Conservation (phyloP, 23 tunicate genomes). For the Pegea sp. region DNA sequence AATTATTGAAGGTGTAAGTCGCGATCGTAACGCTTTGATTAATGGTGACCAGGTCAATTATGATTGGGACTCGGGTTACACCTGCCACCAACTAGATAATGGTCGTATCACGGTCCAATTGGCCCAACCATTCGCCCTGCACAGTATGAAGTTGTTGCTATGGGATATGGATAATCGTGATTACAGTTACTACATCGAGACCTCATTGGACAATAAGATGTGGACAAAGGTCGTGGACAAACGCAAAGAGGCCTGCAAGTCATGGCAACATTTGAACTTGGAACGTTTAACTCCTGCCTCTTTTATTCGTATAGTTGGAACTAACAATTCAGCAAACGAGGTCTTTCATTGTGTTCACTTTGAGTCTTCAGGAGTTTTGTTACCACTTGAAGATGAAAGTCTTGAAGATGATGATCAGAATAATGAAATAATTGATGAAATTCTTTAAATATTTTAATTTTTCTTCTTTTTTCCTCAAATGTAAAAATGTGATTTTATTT, state of each 20-base stretch:
- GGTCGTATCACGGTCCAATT: conserved; percentile 74
- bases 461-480: too few relatives aligned
- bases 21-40: conserved; percentile 72
- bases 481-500: too few relatives aligned
- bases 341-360: conserved; percentile 95
- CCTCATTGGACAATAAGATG: conserved; percentile 32
- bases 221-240: conserved; percentile 68
- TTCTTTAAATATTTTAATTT: too few relatives aligned
- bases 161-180: conserved; percentile 88
- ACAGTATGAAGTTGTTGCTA: conserved; percentile 53
- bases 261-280: conserved; percentile 60
- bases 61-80: conserved; percentile 98
- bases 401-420: not conserved
- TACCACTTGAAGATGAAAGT: not conserved
- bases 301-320: conserved; percentile 65
- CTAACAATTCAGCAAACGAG: conserved; percentile 89
- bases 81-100: conserved; percentile 81
- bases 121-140: conserved; percentile 54
- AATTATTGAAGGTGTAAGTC: conserved; percentile 91
- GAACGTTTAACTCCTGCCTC: conserved; percentile 33
- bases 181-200: conserved; percentile 57
- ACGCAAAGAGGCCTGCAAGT: conserved; percentile 50
- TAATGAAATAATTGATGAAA: not conserved
- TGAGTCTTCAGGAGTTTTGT: conserved; percentile 38
- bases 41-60: conserved; percentile 53